Conservation (phyloP, 23 tunicate genomes). For the Trididemnum miniatum region DNA sequence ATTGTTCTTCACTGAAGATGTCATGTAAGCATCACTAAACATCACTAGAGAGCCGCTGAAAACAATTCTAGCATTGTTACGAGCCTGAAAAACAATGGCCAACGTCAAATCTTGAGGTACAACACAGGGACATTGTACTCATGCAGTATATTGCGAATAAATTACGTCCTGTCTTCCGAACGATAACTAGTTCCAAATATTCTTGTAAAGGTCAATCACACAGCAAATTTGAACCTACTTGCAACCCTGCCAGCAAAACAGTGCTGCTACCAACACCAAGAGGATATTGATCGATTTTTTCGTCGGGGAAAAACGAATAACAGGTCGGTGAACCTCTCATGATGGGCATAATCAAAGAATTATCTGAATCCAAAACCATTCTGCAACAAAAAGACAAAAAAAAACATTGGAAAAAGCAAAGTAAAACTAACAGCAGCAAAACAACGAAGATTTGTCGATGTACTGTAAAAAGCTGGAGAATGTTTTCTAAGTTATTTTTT, state of each 20-base stretch:
- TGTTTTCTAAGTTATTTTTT: too few relatives aligned
- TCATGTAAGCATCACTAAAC: slow-evolving; percentile 84
- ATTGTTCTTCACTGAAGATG: slow-evolving; percentile 64
- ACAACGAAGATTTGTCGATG: too few relatives aligned
- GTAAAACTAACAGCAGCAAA: background rate
- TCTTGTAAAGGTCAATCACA: too few relatives aligned
- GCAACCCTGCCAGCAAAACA: slow-evolving; percentile 89
- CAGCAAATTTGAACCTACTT: too few relatives aligned
- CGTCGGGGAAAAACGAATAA: slow-evolving; percentile 89
- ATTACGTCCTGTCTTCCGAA: too few relatives aligned
- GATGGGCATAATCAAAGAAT: slow-evolving; percentile 79
- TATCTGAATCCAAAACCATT: slow-evolving; percentile 88
- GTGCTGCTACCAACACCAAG: slow-evolving; percentile 90
- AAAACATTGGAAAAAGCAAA: background rate
- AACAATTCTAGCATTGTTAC: slow-evolving; percentile 94
- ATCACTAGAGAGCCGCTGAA: slow-evolving; percentile 76
- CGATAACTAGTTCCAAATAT: too few relatives aligned
- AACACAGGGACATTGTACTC: too few relatives aligned
- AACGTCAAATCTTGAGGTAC: too few relatives aligned
- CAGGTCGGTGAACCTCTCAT: slow-evolving; percentile 80
- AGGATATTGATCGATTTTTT: slow-evolving; percentile 92
- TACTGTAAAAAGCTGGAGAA: too few relatives aligned
- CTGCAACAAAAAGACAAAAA: slow-evolving; percentile 16
- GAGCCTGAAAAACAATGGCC: too few relatives aligned
- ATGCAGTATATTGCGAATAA: too few relatives aligned